phyloP scores from a whole-genome alignment of 1,140 invertebrate species.

The Aphelenchoides besseyi region DNA sequence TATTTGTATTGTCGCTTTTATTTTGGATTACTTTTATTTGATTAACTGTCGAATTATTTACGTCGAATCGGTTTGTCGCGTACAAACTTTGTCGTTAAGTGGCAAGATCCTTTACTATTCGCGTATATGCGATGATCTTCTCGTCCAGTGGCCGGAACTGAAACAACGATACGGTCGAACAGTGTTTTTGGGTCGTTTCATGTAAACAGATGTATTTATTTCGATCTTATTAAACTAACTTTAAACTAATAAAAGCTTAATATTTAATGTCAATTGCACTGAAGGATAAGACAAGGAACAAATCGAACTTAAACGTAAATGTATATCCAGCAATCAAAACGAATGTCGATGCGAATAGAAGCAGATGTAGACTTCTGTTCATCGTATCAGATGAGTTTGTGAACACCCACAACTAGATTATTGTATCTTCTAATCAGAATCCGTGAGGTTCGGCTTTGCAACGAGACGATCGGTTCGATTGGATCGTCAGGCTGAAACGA shows the following conservation, averaged over 20 bases:
- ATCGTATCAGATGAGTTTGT: conserved; percentile 7
- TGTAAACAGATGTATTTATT: conserved; percentile 6
- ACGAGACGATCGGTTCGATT: conserved; percentile 16
- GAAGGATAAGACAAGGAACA: background rate
- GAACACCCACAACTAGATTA: conserved; percentile 16
- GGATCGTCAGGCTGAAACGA: background rate
- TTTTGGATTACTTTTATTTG: conserved; percentile 69
- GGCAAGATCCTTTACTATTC: conserved; percentile 78
- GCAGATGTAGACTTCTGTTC: background rate
- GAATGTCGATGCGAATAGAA: background rate
- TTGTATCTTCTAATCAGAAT: conserved; percentile 10
- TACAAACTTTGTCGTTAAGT: conserved; percentile 79
- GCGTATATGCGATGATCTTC: conserved; percentile 74
- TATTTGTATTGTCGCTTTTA: conserved; percentile 72
- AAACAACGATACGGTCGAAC: conserved; percentile 68
- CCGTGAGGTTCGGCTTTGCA: conserved; percentile 9
- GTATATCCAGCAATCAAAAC: background rate
- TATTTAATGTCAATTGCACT: background rate
- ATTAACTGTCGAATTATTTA: conserved; percentile 76
- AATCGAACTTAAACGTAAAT: background rate
- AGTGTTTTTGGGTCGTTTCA: conserved; percentile 18
- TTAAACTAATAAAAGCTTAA: background rate
- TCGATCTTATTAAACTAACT: conserved; percentile 13
- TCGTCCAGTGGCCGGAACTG: conserved; percentile 84
- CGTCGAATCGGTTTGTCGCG: conserved; percentile 88